Evolutionary conservation across 2,888 invertebrate genomes (phyloP), one percentile per base, ranked within the genome.

Genomic region (Eurois occulta): DNA sequence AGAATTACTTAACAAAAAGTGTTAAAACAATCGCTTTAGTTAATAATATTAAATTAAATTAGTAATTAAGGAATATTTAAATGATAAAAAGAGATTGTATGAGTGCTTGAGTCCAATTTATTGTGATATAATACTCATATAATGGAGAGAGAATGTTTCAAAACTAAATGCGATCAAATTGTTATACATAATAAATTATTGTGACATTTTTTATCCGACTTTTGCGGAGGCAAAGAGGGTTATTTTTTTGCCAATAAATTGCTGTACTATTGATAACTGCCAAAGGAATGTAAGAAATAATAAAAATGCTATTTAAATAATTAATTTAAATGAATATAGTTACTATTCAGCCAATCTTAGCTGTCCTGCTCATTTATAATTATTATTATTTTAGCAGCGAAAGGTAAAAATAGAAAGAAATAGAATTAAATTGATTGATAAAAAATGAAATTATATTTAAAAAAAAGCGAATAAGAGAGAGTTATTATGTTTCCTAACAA

Each of bases 101-200:
- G 64, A 79, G 84, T 71, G 84, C 38, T 46, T 71, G 73, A 58
- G 67, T 78, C 16, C 62, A 68, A 64, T 74, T 21, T 67, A 72
- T 84, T 79, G 67, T 74, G 80, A 79, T 82, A 74, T 72, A 82
- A 82, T 82, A 82, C 82, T 84, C 82, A 70, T 38, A 68, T 38
- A 68, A 69, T 60, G 43, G 28, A 5, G 52, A n/a, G 48, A 84
- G 67, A 79, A 32, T 79, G 43, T 66, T 66, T 66, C 48, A 32
- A 46, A 32, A 46, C 16, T 38, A 55, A 24, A 71, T 55, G 5
- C 24, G 58, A 78, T 83, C 41, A 70, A 64, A 62, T 70, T 69
- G 32, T 65, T 58, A 71, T 69, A 60, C 58, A n/a, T 65, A 60
- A 66, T 64, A 35, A 64, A 65, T 38, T 58, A 65, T 16, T 48